Conservation (phyloP, 2,113 vertebrate species). For the Neodon shergylaensis region DNA sequence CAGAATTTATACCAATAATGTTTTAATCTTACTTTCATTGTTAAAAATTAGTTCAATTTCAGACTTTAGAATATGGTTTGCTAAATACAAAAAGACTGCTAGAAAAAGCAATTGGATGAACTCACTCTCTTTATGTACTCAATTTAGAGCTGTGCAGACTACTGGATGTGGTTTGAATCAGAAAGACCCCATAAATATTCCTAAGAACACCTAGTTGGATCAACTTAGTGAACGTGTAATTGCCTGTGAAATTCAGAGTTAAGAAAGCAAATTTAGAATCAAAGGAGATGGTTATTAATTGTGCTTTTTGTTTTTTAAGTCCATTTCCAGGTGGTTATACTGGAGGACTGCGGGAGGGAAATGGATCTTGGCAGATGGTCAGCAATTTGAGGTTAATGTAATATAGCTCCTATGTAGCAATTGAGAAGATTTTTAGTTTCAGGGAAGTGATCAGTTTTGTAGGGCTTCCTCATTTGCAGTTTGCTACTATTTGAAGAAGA, state of each 20-base stretch:
- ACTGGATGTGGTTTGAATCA: constrained; percentile 10
- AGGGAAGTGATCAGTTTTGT: not conserved
- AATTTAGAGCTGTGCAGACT: constrained; percentile 69
- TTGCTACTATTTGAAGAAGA: not conserved
- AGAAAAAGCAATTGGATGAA: constrained; percentile 72
- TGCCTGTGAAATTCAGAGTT: constrained; percentile 64
- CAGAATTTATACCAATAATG: constrained; percentile 70
- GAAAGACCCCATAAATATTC: constrained; percentile 58
- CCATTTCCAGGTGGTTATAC: constrained; percentile 11
- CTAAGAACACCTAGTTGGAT: constrained; percentile 64
- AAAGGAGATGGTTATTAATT: constrained; percentile 25
- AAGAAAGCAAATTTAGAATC: constrained; percentile 66
- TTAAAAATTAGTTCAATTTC: constrained; percentile 73
- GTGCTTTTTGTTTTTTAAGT: constrained; percentile 53
- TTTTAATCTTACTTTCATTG: constrained; percentile 73
- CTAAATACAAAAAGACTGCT: constrained; percentile 62
- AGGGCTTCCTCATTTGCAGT: constrained; percentile 28
- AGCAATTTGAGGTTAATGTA: constrained; percentile 41
- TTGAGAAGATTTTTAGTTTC: constrained; percentile 43
- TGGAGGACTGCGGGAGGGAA: constrained; percentile 28
- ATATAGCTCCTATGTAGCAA: not conserved
- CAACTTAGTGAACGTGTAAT: constrained; percentile 51
- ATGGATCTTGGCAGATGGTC: constrained; percentile 52
- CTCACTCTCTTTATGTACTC: constrained; percentile 63
- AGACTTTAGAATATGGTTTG: constrained; percentile 76